Percentiles rank a stretch among this genome's conserved stretches.
These are phyloP conservation scores for Octonoba sinensis DNA, from an alignment of 2,888 invertebrate species.

Conservation along the genomic window DNA sequence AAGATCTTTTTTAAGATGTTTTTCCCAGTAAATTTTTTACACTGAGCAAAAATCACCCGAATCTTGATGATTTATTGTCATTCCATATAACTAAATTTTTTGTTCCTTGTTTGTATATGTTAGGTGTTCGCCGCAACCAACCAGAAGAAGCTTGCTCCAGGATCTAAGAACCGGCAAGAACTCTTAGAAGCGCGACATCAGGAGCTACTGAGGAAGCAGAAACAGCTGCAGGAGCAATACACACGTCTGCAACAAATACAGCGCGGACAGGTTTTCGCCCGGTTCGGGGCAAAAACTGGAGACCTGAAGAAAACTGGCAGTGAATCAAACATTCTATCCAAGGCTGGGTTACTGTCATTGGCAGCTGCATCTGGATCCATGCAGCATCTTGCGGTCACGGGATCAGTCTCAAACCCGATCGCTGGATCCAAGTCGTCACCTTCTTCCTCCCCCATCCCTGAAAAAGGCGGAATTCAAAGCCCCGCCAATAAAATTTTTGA, in stretches of 20 bases:
- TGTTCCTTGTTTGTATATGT: neutral
- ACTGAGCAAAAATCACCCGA: no score
- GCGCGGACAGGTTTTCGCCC: constrained; percentile 71
- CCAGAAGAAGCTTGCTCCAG: constrained; percentile 38
- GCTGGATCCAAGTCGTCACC: constrained; percentile 39
- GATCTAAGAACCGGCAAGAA: constrained; percentile 68
- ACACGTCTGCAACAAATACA: constrained; percentile 89
- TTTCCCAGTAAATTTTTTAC: no score
- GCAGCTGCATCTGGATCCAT: constrained; percentile 73
- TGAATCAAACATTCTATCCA: constrained; percentile 86
- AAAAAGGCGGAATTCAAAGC: constrained; percentile 37
- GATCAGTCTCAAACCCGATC: constrained; percentile 53
- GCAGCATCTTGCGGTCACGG: constrained; percentile 75
- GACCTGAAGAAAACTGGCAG: constrained; percentile 87
- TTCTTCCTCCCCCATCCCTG: constrained; percentile 40
- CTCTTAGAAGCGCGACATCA: constrained; percentile 86
- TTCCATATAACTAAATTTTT: neutral
- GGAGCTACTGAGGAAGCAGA: constrained; percentile 89
- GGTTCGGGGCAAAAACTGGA: constrained; percentile 67
- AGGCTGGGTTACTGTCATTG: constrained; percentile 82
- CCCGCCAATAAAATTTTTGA: constrained; percentile 77
- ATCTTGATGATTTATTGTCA: neutral
- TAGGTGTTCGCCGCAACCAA: constrained; percentile 41
- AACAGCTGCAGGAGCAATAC: constrained; percentile 90
- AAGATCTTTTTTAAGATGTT: no score